These are phyloP conservation scores for Zoroaster sp. DNA, from an alignment of 53 echinoderm and acorn worm species.

Conservation along the genomic window DNA sequence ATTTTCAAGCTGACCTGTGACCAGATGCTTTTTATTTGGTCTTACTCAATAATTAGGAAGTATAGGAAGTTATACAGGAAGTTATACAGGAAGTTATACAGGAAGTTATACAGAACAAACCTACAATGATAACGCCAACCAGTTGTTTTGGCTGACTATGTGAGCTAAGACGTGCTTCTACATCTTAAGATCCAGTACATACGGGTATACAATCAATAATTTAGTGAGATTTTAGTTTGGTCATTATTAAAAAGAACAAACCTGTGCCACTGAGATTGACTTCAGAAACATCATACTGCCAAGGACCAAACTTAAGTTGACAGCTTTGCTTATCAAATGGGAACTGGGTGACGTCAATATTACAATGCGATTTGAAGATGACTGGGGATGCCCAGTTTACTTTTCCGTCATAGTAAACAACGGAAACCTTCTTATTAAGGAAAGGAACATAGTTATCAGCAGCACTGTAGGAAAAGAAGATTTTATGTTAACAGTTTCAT, in stretches of 20 bases:
- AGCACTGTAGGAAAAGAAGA: conserved; percentile 43
- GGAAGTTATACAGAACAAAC: too few species aligned
- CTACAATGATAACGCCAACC: too few species aligned
- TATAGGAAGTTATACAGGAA: too few species aligned
- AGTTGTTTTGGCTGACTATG: too few species aligned
- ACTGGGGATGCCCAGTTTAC: conserved; percentile 94
- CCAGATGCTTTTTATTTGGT: too few species aligned
- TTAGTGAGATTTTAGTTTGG: too few species aligned
- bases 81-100: too few species aligned
- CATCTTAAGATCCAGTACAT: too few species aligned
- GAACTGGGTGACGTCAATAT: conserved; percentile 78
- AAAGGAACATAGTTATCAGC: conserved; percentile 71
- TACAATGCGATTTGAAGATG: conserved; percentile 75
- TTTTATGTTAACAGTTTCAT: background rate
- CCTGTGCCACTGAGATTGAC: conserved; percentile 74
- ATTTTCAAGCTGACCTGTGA: too few species aligned
- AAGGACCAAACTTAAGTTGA: conserved; percentile 88
- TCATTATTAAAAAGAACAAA: background rate
- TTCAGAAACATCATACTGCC: conserved; percentile 87
- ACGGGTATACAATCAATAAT: too few species aligned
- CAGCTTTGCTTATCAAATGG: conserved; percentile 88
- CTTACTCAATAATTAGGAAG: too few species aligned
- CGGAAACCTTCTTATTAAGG: conserved; percentile 71
- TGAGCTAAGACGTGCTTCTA: too few species aligned
- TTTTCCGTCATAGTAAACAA: conserved; percentile 69